phyloP scores from a whole-genome alignment of 92 coral and sea anemone species.

The Parazoanthus swiftii region DNA sequence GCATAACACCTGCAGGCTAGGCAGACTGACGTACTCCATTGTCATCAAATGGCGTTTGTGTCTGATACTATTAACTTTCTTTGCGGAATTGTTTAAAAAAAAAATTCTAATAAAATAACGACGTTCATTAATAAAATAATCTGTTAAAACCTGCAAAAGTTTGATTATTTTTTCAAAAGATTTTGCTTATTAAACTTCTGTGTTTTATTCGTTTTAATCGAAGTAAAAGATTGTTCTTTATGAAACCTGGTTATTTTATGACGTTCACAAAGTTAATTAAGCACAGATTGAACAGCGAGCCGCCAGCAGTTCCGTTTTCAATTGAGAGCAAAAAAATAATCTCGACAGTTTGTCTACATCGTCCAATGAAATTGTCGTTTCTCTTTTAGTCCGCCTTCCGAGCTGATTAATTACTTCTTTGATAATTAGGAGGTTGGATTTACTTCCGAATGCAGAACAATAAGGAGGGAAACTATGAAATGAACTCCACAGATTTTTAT shows the following conservation, averaged over 20 bases:
- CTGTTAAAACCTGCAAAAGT: not conserved
- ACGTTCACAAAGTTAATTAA: not conserved
- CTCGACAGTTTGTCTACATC: not conserved
- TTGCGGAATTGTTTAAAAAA: not conserved
- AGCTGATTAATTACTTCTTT: not conserved
- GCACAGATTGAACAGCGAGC: not conserved
- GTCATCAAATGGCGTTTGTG: not conserved
- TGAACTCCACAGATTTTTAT: not conserved
- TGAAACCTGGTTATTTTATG: not conserved
- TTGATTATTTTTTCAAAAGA: not conserved
- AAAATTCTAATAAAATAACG: not conserved
- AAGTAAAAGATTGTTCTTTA: not conserved
- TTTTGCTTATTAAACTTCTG: not conserved
- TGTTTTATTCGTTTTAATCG: not conserved
- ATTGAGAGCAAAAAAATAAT: not conserved
- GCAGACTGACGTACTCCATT: not conserved
- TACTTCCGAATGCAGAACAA: not conserved
- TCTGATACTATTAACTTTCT: no score
- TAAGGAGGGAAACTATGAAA: not conserved
- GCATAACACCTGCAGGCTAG: not conserved
- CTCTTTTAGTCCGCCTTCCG: not conserved
- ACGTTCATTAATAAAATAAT: no score
- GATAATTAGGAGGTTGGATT: not conserved
- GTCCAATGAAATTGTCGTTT: constrained; percentile 9
- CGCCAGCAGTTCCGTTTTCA: constrained; percentile 2